A percentile compares a stretch with the other conserved stretches of the same genome.
Conservation (phyloP, 2,113 vertebrate genomes). For the Oreotrochilus melanogaster region DNA sequence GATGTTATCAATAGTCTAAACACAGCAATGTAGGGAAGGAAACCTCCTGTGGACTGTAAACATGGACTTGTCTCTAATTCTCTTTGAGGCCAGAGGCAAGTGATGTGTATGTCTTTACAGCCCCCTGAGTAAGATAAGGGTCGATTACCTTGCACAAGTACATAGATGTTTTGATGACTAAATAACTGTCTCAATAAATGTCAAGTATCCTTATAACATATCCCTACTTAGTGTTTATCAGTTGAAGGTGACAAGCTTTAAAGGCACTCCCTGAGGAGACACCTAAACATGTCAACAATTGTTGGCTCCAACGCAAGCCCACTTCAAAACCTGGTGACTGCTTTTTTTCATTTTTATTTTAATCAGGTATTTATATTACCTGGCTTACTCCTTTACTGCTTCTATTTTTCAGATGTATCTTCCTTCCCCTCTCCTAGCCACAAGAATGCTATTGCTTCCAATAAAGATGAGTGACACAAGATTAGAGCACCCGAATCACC, state of each 20-base stretch:
- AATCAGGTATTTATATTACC: not conserved
- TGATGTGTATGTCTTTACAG: not conserved
- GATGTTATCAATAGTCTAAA: conserved; percentile 51
- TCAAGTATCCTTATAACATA: conserved; percentile 15
- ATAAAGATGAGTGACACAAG: not conserved
- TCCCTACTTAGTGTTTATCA: not conserved
- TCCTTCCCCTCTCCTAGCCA: not conserved
- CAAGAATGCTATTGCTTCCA: not conserved
- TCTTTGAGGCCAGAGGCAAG: conserved; percentile 6
- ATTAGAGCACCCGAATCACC: not conserved
- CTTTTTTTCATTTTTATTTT: not conserved
- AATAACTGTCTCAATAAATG: conserved; percentile 45
- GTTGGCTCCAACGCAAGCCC: not conserved
- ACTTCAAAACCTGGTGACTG: not conserved
- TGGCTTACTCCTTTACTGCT: not conserved
- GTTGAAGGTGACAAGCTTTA: conserved; percentile 3
- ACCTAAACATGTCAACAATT: not conserved
- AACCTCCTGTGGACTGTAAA: conserved; percentile 44
- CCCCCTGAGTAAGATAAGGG: not conserved
- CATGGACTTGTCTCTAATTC: conserved; percentile 45
- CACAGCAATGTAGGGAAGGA: conserved; percentile 16
- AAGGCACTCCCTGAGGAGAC: not conserved
- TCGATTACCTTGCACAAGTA: conserved; percentile 1
- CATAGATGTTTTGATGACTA: not conserved
- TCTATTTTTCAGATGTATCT: not conserved